phyloP scores from a whole-genome alignment of 1,140 invertebrate species.

The Drosophila erecta region DNA sequence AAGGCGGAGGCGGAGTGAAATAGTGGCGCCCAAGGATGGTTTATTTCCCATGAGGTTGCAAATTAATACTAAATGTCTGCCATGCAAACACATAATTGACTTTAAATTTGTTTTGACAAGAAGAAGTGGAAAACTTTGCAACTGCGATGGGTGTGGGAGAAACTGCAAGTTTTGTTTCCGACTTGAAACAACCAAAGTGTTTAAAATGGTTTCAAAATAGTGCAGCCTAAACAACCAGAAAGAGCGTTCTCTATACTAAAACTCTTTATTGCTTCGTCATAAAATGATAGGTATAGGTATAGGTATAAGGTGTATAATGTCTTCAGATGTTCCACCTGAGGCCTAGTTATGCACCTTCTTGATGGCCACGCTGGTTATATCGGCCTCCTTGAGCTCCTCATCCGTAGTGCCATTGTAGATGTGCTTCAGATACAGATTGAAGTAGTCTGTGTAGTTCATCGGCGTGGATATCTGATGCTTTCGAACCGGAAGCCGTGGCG shows the following conservation, averaged over 20 bases:
- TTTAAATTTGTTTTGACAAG: conserved; percentile 40
- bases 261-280: too few relatives aligned
- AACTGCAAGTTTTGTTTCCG: neutral
- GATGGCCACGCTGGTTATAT: conserved; percentile 74
- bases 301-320: too few relatives aligned
- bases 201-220: conserved; percentile 1
- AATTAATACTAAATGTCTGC: conserved; percentile 65
- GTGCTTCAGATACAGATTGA: conserved; percentile 80
- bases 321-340: too few relatives aligned
- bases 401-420: conserved; percentile 76
- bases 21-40: conserved; percentile 27
- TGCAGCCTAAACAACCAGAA: neutral
- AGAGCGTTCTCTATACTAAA: neutral
- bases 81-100: conserved; percentile 45
- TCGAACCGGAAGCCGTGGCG: conserved; percentile 87
- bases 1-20: neutral
- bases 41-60: conserved; percentile 58
- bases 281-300: too few relatives aligned
- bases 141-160: neutral
- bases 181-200: neutral
- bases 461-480: conserved; percentile 78
- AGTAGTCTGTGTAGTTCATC: conserved; percentile 83
- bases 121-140: conserved; percentile 9
- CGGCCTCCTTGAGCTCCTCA: conserved; percentile 68
- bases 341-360: conserved; percentile 57